Percentiles rank a stretch among this genome's conserved stretches.
Conservation (phyloP, 2,113 vertebrate species). For the Sinocyclocheilus maitianheensis region DNA sequence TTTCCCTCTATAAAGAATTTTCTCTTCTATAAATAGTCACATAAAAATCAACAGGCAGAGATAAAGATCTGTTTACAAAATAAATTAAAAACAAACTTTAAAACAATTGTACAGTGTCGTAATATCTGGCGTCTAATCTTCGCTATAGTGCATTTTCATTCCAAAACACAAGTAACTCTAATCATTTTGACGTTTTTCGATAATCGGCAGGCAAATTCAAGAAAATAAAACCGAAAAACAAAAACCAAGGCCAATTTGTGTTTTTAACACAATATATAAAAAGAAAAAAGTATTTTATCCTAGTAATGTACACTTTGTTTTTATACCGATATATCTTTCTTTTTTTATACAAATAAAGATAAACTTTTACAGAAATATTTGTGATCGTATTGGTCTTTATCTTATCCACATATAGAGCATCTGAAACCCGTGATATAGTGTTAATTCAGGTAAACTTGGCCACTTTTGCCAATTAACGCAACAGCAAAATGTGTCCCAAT, state of each 20-base stretch:
- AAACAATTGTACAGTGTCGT: slow-evolving; percentile 73
- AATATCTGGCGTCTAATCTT: slow-evolving; percentile 60
- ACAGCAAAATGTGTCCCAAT: background rate
- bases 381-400: background rate
- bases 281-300: background rate
- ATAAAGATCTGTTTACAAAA: slow-evolving; percentile 78
- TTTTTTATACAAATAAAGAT: slow-evolving; percentile 20
- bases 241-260: background rate
- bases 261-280: background rate
- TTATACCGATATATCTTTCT: slow-evolving; percentile 3
- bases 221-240: background rate
- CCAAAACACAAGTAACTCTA: background rate
- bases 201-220: slow-evolving; percentile 55
- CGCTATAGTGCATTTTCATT: slow-evolving; percentile 70
- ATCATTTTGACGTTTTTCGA: slow-evolving; percentile 15
- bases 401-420: background rate
- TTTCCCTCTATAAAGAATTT: slow-evolving; percentile 59
- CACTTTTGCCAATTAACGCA: background rate
- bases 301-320: slow-evolving; percentile 16
- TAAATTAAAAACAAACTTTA: slow-evolving; percentile 72
- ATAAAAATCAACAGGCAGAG: slow-evolving; percentile 63
- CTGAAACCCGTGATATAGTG: background rate
- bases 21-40: slow-evolving; percentile 72
- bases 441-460: background rate
- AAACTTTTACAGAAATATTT: background rate